phyloP scores from a whole-genome alignment of 2,113 vertebrate species.

The Pterocles burchelli region DNA sequence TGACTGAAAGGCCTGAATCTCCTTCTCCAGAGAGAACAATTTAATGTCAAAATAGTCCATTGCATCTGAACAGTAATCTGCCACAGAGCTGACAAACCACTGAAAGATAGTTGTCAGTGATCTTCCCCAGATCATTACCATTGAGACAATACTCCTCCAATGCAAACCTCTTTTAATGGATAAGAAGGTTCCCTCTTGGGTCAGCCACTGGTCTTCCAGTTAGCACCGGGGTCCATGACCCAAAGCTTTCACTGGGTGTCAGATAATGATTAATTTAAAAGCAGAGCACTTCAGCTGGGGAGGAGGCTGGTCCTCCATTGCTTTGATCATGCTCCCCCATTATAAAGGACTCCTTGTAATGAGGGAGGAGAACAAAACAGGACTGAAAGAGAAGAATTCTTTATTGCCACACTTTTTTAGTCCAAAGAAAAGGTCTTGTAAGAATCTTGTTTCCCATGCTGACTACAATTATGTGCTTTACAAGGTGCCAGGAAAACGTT shows the following conservation, averaged over 20 bases:
- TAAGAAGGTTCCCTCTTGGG: not conserved
- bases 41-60: not conserved
- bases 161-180: not conserved
- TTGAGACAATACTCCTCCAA: not conserved
- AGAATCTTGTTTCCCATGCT: not conserved
- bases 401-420: not conserved
- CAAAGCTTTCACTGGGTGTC: not conserved
- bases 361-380: not conserved
- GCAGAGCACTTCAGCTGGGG: not conserved
- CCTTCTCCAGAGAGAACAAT: not conserved
- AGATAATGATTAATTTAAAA: not conserved
- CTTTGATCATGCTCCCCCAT: not conserved
- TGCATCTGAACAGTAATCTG: not conserved
- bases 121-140: not conserved
- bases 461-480: not conserved
- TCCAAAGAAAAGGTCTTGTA: not conserved
- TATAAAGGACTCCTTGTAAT: not conserved
- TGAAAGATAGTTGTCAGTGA: not conserved
- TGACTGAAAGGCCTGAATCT: not conserved
- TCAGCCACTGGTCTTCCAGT: not conserved
- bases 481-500: not conserved
- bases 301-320: not conserved
- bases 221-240: accelerated
- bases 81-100: not conserved
- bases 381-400: not conserved